Base-by-base conservation (phyloP, 35 echinoderm and acorn worm genomes). In the Stichopus chloronotus region DNA sequence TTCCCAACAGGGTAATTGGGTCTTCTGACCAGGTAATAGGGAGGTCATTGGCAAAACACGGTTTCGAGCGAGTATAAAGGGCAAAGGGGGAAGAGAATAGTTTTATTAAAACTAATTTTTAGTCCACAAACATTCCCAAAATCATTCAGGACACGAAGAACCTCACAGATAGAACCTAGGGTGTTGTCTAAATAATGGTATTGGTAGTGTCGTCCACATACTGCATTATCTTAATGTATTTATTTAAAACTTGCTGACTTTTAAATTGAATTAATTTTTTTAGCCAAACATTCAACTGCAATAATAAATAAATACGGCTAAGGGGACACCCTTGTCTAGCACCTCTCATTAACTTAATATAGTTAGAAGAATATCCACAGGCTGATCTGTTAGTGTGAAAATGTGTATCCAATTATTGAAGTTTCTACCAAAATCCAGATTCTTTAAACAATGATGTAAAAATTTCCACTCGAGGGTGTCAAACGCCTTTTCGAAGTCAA, bases 401-500 rank as follows among this genome's bases (percentile, higher is more conserved):
- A 78, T 78, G 4, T n/a, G 9, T 20, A 21, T 78, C 76, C 76
- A 78, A 24, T 23, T n/a, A 14, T 20, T 14, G 52, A 78, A 78
- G 21, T 78, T n/a, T 2, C 21, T 4, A n/a, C 76, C 76, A 78
- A 78, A 78, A 78, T 17, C 5, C 23, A 78, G 21, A 10, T 14
- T 55, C 14, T 58, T 10, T 55, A 85, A 55, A 85, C 19, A 55
- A 6, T 9, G 8, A 14, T 5, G 0, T 30, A 85, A 10, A 4
- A 55, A 85, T 10, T 58, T 25, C 82, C 82, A 85, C 16, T 85
- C n/a, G 7, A 85, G 5, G 1, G 7, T 85, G 52, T 85, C 82
- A 58, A 56, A 85, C 43, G 82, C 82, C 9, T 85, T 85, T 85
- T 85, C 82, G n/a, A 85, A 85, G n/a, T 85, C 43, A 56, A 57